Evolutionary conservation across 1,140 invertebrate species (phyloP).

Genomic region (Ectropis grisescens): DNA sequence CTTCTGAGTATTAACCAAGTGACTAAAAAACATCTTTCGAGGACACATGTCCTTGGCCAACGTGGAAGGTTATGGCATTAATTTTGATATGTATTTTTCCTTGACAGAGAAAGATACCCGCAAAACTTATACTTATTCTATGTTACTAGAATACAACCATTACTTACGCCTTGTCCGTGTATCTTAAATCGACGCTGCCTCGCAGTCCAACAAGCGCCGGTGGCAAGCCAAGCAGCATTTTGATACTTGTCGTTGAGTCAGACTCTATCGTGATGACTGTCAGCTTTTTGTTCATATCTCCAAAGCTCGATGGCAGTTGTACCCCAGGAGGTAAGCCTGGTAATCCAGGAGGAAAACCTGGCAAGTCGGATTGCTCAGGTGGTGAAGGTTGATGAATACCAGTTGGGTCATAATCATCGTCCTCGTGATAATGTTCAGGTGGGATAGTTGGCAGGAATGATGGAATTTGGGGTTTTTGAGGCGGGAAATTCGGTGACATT

Average conservation of each 20-base stretch:
- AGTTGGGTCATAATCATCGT: constrained; percentile 45
- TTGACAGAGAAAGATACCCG: too few relatives aligned
- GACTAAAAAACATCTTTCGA: too few relatives aligned
- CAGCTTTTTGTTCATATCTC: constrained; percentile 60
- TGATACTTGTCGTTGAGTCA: constrained; percentile 82
- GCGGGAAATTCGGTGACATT: constrained; percentile 19
- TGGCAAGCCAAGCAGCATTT: constrained; percentile 86
- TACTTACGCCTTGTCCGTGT: constrained; percentile 82
- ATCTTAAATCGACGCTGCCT: constrained; percentile 85
- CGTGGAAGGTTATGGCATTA: too few relatives aligned
- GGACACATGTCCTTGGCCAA: too few relatives aligned
- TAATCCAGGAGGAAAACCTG: constrained; percentile 1
- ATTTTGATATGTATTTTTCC: too few relatives aligned
- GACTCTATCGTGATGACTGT: constrained; percentile 79
- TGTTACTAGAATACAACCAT: too few relatives aligned
- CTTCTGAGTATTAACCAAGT: too few relatives aligned
- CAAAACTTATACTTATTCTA: too few relatives aligned
- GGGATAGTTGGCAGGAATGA: constrained; percentile 49
- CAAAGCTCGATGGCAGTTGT: constrained; percentile 25
- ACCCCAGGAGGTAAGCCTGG: constrained; percentile 34
- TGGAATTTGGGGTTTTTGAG: constrained; percentile 19
- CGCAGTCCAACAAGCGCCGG: constrained; percentile 85
- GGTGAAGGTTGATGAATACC: constrained; percentile 39
- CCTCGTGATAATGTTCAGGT: constrained; percentile 36
- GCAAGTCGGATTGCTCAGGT: constrained; percentile 18